Evolutionary conservation across 2,797 vertebrate genomes (phyloP), one percentile per base, ranked within the genome.

Genomic region (Odontamblyopus lacepedii): DNA sequence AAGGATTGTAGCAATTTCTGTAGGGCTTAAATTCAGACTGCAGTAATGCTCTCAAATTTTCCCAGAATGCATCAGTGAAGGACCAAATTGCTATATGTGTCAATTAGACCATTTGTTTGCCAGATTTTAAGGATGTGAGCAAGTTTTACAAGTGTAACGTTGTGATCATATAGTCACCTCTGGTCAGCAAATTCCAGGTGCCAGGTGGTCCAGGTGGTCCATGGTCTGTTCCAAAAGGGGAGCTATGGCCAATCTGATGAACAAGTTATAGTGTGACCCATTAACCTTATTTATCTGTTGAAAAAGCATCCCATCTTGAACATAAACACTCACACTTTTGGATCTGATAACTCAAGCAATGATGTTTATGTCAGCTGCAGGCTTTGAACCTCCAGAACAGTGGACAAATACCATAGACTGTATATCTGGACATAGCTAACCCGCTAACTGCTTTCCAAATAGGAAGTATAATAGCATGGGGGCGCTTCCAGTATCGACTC

Each of bases 151-250:
- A 38, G 8, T 38, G 56, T 13, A 12, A 15, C 13, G 57, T 64
- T 70, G 65, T 56, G 62, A 74, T 62, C 60, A 56, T 23, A 55
- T n/a, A 9, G 2, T n/a, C 19, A 23, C n/a, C 8, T n/a, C 7
- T 55, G 6, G 19, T n/a, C 53, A 55, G 19, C 53, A 23, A 55
- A 55, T 55, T 53, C 51, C 19, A 53, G 8, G 53, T 23, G 19
- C 53, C 53, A 53, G 51, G 18, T 53, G 5, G 19, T n/a, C 53
- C 53, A 53, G 51, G 18, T 53, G 5, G 19, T n/a, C 18, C 51
- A n/a, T 55, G 53, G 19, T 9, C 2, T 55, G 19, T 55, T 23
- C 53, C 19, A 55, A 55, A 55, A n/a, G 51, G 4, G 19, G 19
- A 55, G 53, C 53, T 55, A 9, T 48, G 44, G 13, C 12, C 44